Evolutionary conservation across 2,888 invertebrate genomes (phyloP).

Genomic region (Pachliopta kotzebuea): DNA sequence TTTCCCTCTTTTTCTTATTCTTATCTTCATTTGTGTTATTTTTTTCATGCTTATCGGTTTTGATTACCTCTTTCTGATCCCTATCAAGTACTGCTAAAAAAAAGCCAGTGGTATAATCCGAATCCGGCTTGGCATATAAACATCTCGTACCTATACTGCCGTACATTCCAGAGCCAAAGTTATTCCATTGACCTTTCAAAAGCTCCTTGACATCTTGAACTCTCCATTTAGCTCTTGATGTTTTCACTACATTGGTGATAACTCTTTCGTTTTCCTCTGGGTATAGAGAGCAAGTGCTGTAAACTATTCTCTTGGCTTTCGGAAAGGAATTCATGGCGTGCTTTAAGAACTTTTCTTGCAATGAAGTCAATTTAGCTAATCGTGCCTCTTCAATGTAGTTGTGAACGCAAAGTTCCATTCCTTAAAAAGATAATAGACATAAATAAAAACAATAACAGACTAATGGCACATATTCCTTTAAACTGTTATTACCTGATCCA

Average conservation of each 20-base stretch:
- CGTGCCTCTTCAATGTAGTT: slow-evolving; percentile 74
- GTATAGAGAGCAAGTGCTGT: slow-evolving; percentile 97
- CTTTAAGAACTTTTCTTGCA: slow-evolving; percentile 91
- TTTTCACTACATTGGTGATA: slow-evolving; percentile 84
- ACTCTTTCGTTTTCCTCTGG: slow-evolving; percentile 97
- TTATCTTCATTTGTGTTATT: slow-evolving; percentile 33
- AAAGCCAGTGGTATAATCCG: slow-evolving; percentile 94
- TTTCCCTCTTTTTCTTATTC: slow-evolving; percentile 29
- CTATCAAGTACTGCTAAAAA: slow-evolving; percentile 95
- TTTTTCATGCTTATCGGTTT: slow-evolving; percentile 31
- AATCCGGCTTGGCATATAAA: slow-evolving; percentile 87
- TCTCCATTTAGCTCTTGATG: slow-evolving; percentile 79
- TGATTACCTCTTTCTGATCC: slow-evolving; percentile 64
- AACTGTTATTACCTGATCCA: slow-evolving; percentile 87
- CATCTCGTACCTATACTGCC: slow-evolving; percentile 86
- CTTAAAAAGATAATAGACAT: slow-evolving; percentile 39
- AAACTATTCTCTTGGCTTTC: slow-evolving; percentile 91
- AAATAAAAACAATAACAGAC: not conserved
- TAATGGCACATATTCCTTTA: not conserved
- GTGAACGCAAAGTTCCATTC: slow-evolving; percentile 69
- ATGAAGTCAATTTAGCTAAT: slow-evolving; percentile 84
- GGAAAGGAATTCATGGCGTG: slow-evolving; percentile 93
- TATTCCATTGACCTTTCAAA: slow-evolving; percentile 84
- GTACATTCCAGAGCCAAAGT: slow-evolving; percentile 83
- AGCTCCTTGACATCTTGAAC: slow-evolving; percentile 82